A percentile compares a stretch with the other conserved stretches of the same genome.
These are phyloP conservation scores for Chymomyza procnemis DNA, from an alignment of 2,888 invertebrate genomes.

Conservation along the genomic window DNA sequence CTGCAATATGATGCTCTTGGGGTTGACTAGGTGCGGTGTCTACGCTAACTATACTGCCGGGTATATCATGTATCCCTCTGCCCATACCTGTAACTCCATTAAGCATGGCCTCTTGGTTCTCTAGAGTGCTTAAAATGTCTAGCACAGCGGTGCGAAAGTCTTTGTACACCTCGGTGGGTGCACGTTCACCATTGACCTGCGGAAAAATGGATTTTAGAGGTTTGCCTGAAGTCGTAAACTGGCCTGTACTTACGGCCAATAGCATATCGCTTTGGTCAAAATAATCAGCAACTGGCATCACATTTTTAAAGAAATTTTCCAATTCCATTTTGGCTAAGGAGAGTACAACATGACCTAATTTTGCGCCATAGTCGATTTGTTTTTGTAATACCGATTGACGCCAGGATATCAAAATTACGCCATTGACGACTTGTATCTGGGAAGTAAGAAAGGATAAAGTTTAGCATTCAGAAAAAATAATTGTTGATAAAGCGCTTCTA, in stretches of 20 bases:
- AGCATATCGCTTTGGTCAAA: conserved; percentile 92
- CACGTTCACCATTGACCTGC: conserved; percentile 92
- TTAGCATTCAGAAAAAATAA: not conserved
- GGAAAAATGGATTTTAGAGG: not conserved
- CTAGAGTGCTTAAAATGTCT: conserved; percentile 85
- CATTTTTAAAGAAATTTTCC: conserved; percentile 91
- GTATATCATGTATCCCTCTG: conserved; percentile 81
- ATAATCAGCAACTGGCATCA: conserved; percentile 94
- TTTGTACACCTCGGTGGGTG: conserved; percentile 91
- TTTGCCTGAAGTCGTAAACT: no score
- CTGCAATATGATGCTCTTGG: conserved; percentile 71
- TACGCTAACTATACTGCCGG: conserved; percentile 83
- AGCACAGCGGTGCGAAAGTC: conserved; percentile 90
- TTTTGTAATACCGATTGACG: conserved; percentile 90
- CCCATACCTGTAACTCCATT: conserved; percentile 83
- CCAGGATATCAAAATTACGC: conserved; percentile 92
- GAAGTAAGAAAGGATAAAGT: conserved; percentile 16
- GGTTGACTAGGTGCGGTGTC: conserved; percentile 81
- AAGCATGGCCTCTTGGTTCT: conserved; percentile 82
- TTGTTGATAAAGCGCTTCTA: not conserved
- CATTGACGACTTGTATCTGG: conserved; percentile 92
- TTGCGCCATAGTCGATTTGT: conserved; percentile 93
- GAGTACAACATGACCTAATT: conserved; percentile 89
- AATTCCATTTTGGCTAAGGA: conserved; percentile 92
- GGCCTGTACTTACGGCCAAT: conserved; percentile 81